These are phyloP conservation scores for Nasonia giraulti DNA, from an alignment of 1,140 invertebrate species.

Conservation along the genomic window DNA sequence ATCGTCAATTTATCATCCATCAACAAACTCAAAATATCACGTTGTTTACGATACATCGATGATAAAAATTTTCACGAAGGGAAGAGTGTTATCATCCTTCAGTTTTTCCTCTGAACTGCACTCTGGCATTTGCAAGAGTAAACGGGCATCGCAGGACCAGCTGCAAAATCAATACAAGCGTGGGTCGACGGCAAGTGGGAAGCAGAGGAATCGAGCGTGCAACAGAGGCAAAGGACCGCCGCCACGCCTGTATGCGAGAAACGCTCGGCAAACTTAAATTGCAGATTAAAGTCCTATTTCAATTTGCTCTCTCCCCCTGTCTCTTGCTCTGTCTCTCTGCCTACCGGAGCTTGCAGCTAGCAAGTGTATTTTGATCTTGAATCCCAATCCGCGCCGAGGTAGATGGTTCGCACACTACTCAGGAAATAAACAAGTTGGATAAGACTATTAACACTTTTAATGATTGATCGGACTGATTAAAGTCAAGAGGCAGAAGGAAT, in stretches of 20 bases:
- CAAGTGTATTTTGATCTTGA: conserved; percentile 29
- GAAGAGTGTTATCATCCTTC: background rate
- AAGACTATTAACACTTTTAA: conserved; percentile 22
- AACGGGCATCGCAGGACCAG: conserved; percentile 3
- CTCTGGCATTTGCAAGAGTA: conserved; percentile 13
- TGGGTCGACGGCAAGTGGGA: background rate
- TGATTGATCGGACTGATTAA: background rate
- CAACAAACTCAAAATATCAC: too few species aligned
- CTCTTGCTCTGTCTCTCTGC: background rate
- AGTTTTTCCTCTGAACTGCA: background rate
- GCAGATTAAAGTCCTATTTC: conserved; percentile 49
- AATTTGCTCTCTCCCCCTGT: conserved; percentile 38
- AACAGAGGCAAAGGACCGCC: background rate
- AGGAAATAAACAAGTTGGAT: conserved; percentile 2
- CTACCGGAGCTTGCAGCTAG: background rate
- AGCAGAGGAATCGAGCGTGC: background rate
- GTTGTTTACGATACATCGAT: background rate
- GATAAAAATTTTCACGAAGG: background rate
- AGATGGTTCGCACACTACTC: background rate
- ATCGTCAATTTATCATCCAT: too few species aligned
- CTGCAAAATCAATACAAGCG: conserved; percentile 40
- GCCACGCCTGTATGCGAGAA: conserved; percentile 21
- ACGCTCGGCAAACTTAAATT: conserved; percentile 46
- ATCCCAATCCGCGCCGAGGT: background rate
- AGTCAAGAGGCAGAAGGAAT: background rate